phyloP scores from a whole-genome alignment of 2,113 vertebrate genomes.

The Burhinus oedicnemus region DNA sequence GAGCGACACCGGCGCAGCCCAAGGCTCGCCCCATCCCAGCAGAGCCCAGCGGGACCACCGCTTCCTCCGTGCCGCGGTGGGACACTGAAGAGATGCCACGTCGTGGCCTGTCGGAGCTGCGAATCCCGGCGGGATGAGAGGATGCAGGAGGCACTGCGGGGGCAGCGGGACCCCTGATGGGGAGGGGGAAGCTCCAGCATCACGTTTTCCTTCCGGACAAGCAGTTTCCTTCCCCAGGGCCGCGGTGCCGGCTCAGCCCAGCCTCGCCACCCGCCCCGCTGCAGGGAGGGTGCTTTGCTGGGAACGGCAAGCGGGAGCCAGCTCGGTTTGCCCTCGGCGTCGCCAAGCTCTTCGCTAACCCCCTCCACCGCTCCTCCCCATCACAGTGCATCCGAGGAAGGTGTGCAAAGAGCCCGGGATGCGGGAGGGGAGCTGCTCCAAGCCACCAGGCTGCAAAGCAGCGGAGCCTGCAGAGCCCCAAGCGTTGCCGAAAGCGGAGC shows the following conservation, averaged over 20 bases:
- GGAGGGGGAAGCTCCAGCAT: neutral
- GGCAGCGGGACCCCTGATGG: neutral
- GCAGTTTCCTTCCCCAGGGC: neutral
- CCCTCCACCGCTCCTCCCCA: neutral
- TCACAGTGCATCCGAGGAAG: neutral
- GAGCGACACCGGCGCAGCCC: neutral
- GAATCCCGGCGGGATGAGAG: neutral
- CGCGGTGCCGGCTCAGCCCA: no score
- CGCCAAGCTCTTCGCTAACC: no score
- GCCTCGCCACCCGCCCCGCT: neutral
- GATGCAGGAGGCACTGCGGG: neutral
- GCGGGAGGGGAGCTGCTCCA: rapidly evolving
- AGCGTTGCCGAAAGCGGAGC: neutral
- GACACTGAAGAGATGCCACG: neutral
- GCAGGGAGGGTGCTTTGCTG: neutral
- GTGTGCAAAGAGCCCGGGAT: neutral
- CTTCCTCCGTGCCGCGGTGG: neutral
- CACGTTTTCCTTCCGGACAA: neutral
- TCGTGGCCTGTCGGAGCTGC: no score
- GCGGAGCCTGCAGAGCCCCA: neutral
- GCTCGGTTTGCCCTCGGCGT: neutral
- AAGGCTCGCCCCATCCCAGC: neutral
- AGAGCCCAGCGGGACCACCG: neutral
- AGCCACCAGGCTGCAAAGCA: no score
- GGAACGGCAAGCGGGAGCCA: neutral